Percentiles rank a stretch among this genome's conserved stretches.
These are phyloP conservation scores for Pempheris klunzingeri DNA, from an alignment of 2,797 vertebrate species.

Conservation along the genomic window DNA sequence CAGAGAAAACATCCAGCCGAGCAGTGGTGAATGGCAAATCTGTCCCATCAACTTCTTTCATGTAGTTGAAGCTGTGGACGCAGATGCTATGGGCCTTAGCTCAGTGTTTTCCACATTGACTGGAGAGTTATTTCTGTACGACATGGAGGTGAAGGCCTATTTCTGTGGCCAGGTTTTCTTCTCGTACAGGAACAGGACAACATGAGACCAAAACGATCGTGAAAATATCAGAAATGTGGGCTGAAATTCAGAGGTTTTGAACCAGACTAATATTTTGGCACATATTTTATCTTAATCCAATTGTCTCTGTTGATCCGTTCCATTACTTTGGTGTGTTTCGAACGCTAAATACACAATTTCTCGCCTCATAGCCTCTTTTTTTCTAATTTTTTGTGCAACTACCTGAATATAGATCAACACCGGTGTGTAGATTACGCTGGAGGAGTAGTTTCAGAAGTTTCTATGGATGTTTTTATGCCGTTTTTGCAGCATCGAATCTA, in stretches of 20 bases:
- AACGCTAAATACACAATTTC: background rate
- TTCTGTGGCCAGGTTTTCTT: background rate
- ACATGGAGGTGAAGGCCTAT: too few species aligned
- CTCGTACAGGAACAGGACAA: background rate
- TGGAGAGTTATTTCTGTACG: background rate
- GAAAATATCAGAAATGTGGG: background rate
- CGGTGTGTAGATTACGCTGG: background rate
- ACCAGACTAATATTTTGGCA: constrained; percentile 9
- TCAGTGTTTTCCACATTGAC: background rate
- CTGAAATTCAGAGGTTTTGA: constrained; percentile 3
- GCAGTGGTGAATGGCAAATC: too few species aligned
- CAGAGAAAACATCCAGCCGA: background rate
- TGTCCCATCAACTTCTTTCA: background rate
- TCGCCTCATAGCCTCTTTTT: background rate
- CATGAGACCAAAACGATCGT: background rate
- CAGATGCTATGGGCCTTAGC: too few species aligned
- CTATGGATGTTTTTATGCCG: background rate
- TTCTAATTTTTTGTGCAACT: background rate
- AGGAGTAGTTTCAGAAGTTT: constrained; percentile 1
- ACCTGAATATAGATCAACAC: background rate
- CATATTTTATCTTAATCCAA: background rate
- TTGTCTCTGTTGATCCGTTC: background rate
- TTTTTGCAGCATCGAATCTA: background rate
- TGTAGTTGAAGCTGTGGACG: background rate
- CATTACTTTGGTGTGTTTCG: background rate